phyloP scores from a whole-genome alignment of 2,113 vertebrate species.

The Grantiella picta region DNA sequence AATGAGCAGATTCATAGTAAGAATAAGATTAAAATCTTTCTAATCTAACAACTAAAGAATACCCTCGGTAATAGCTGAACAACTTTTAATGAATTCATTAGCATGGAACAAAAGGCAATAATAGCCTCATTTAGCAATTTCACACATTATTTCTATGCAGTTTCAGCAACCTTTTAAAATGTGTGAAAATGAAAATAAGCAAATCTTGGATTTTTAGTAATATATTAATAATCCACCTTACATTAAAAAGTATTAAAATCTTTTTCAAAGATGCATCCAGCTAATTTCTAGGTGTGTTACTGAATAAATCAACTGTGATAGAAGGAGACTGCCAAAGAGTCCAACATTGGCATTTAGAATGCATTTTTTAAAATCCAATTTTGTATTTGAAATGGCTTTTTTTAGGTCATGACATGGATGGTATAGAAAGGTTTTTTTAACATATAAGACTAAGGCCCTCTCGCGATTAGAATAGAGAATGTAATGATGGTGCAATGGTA shows the following conservation, averaged over 20 bases:
- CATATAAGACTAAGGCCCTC: background rate
- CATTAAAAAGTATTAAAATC: background rate
- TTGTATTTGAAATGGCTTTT: background rate
- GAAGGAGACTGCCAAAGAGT: background rate
- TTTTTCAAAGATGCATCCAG: background rate
- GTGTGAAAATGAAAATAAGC: background rate
- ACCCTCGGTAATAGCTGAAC: slow-evolving; percentile 12
- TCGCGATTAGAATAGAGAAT: background rate
- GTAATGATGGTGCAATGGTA: background rate
- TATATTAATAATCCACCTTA: background rate
- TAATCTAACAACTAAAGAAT: slow-evolving; percentile 10
- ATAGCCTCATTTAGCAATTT: slow-evolving; percentile 34
- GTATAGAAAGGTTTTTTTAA: background rate
- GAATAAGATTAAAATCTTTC: slow-evolving; percentile 36
- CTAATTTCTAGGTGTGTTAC: background rate
- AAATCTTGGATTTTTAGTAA: background rate
- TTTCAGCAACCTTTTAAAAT: background rate
- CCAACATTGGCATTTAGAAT: background rate
- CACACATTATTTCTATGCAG: background rate
- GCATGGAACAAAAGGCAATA: slow-evolving; percentile 25
- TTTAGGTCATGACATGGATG: background rate
- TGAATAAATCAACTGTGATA: background rate
- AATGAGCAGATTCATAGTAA: background rate
- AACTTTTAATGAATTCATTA: slow-evolving; percentile 48
- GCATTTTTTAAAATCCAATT: background rate